phyloP scores from a whole-genome alignment of 2,888 invertebrate species.

The Byasa hedistus region DNA sequence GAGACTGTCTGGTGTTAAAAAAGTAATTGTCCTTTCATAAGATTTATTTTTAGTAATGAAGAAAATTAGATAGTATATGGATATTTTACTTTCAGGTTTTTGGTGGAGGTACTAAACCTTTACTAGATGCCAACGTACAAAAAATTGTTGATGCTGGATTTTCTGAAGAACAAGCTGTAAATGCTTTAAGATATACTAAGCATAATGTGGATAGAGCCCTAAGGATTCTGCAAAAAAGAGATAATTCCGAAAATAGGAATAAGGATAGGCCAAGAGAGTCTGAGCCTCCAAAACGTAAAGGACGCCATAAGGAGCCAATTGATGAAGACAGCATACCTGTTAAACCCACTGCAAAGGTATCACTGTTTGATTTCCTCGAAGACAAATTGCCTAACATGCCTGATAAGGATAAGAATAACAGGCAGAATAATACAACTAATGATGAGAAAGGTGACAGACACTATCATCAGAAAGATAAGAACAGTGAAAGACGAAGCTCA shows the following conservation, averaged over 20 bases:
- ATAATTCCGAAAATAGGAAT: slow-evolving; percentile 68
- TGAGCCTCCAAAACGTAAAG: slow-evolving; percentile 69
- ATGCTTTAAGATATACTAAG: slow-evolving; percentile 84
- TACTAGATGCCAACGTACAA: slow-evolving; percentile 87
- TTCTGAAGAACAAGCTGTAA: slow-evolving; percentile 86
- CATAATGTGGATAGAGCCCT: slow-evolving; percentile 88
- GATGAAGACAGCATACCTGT: slow-evolving; percentile 81
- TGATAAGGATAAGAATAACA: slow-evolving; percentile 65
- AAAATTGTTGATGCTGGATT: slow-evolving; percentile 90
- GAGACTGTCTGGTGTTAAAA: slow-evolving; percentile 80
- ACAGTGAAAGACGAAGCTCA: slow-evolving; percentile 55
- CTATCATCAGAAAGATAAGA: slow-evolving; percentile 58
- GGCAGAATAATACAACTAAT: slow-evolving; percentile 46
- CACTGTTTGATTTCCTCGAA: slow-evolving; percentile 90
- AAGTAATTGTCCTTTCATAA: slow-evolving; percentile 51
- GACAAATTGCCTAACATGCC: slow-evolving; percentile 85
- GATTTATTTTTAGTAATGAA: not conserved
- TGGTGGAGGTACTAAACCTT: slow-evolving; percentile 83
- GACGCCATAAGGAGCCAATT: slow-evolving; percentile 68
- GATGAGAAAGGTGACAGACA: slow-evolving; percentile 61
- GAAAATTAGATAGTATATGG: not conserved
- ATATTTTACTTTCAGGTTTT: slow-evolving; percentile 67
- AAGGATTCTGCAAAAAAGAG: slow-evolving; percentile 82
- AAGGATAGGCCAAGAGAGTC: slow-evolving; percentile 70
- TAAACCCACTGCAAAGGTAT: slow-evolving; percentile 89